phyloP scores from a whole-genome alignment of 1,140 invertebrate species.

The Cydia amplana region DNA sequence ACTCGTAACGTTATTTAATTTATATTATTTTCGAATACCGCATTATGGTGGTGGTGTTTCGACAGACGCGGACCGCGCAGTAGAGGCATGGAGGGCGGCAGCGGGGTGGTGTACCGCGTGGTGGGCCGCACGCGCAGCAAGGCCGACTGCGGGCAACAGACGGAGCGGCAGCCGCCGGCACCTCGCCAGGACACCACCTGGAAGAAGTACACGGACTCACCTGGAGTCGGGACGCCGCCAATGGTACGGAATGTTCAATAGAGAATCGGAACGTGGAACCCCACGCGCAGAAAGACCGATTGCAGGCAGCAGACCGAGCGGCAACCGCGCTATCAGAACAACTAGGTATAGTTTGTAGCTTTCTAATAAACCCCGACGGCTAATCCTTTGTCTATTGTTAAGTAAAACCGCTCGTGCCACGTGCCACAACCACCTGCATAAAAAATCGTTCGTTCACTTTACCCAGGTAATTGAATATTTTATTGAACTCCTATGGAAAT shows the following conservation, averaged over 20 bases:
- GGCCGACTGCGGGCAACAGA: constrained; percentile 76
- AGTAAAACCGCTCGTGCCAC: too few relatives aligned
- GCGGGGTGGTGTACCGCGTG: constrained; percentile 70
- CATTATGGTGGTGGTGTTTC: background rate
- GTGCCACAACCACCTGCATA: too few relatives aligned
- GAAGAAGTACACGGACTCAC: constrained; percentile 80
- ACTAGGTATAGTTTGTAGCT: too few relatives aligned
- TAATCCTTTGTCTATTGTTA: too few relatives aligned
- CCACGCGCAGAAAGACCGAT: constrained; percentile 64
- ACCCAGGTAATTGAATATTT: too few relatives aligned
- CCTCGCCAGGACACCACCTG: constrained; percentile 74
- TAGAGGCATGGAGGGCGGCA: constrained; percentile 70
- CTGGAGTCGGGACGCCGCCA: constrained; percentile 80
- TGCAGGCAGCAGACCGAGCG: constrained; percentile 74
- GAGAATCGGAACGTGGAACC: constrained; percentile 28
- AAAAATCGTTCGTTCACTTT: too few relatives aligned
- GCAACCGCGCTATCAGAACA: constrained; percentile 45
- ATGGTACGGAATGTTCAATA: constrained; percentile 48
- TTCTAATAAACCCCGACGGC: too few relatives aligned
- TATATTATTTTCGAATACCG: background rate
- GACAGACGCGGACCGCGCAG: constrained; percentile 63
- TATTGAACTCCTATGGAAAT: too few relatives aligned
- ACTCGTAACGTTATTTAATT: too few relatives aligned
- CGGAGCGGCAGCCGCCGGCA: constrained; percentile 63
- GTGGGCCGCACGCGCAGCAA: constrained; percentile 70